Conservation (phyloP, 2,113 vertebrate genomes). For the Melanotaenia duboulayi region DNA sequence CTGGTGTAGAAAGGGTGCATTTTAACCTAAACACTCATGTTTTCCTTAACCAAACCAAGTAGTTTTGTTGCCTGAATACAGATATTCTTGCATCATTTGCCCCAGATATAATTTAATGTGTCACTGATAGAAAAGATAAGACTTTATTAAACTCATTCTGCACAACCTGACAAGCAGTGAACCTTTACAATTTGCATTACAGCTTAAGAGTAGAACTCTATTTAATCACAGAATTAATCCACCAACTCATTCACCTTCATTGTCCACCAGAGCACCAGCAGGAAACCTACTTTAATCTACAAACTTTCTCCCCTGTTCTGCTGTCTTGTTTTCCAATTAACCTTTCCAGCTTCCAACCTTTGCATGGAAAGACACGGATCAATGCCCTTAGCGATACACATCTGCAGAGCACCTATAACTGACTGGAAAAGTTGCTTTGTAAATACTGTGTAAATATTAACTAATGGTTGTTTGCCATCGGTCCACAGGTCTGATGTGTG, state of each 20-base stretch:
- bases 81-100: not conserved
- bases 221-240: not conserved
- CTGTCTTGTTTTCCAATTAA: slow-evolving; percentile 77
- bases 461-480: slow-evolving; percentile 61
- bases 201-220: not conserved
- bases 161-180: not conserved
- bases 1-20: not conserved
- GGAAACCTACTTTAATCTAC: slow-evolving; percentile 27
- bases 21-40: slow-evolving; percentile 1
- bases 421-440: slow-evolving; percentile 68
- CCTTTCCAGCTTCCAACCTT: slow-evolving; percentile 75
- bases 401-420: slow-evolving; percentile 62
- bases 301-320: slow-evolving; percentile 54
- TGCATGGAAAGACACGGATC: slow-evolving; percentile 74
- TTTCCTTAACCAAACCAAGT: not conserved
- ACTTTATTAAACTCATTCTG: not conserved
- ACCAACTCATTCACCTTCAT: slow-evolving; percentile 10
- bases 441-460: slow-evolving; percentile 73
- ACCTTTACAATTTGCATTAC: not conserved
- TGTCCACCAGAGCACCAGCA: slow-evolving; percentile 12
- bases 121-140: not conserved
- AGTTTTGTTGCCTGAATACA: not conserved
- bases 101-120: not conserved
- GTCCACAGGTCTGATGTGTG: slow-evolving; percentile 60
- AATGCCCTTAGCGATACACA: slow-evolving; percentile 71